Evolutionary conservation across 2,113 vertebrate species (phyloP).

Genomic region (Tupaia tana): DNA sequence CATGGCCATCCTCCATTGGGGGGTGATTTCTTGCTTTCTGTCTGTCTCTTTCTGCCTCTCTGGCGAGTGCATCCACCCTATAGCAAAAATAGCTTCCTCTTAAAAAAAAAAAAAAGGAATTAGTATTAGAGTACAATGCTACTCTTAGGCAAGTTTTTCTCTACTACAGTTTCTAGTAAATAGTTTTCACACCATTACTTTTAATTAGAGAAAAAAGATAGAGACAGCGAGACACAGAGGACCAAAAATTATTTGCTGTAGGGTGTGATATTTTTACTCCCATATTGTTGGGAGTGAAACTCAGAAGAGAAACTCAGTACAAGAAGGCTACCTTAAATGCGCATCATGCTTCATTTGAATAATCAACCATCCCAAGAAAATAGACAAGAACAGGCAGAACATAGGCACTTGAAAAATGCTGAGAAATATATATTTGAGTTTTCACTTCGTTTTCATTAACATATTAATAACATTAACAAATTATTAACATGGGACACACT

Average conservation of each 20-base stretch:
- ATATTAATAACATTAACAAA: not conserved
- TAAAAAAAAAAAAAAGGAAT: no score
- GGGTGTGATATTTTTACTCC: not conserved
- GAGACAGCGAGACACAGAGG: not conserved
- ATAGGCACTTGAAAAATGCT: rapidly evolving
- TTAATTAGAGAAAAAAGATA: not conserved
- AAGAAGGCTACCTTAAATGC: not conserved
- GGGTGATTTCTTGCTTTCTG: no score
- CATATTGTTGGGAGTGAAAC: not conserved
- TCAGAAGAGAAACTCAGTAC: not conserved
- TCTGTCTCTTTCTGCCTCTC: no score
- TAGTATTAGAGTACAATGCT: not conserved
- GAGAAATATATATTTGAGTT: rapidly evolving
- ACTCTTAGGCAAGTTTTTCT: not conserved
- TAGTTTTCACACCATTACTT: rapidly evolving
- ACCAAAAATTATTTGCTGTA: not conserved
- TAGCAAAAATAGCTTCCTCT: no score
- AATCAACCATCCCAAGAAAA: not conserved
- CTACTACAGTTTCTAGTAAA: not conserved
- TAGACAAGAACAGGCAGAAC: not conserved
- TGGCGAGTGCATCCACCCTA: no score
- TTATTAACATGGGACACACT: not conserved
- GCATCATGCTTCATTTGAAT: not conserved
- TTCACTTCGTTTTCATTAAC: not conserved
- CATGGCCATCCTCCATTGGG: no score